A percentile compares a stretch with the other conserved stretches of the same genome.
Conservation (phyloP, 2,888 invertebrate species). For the Eretmocerus hayati region DNA sequence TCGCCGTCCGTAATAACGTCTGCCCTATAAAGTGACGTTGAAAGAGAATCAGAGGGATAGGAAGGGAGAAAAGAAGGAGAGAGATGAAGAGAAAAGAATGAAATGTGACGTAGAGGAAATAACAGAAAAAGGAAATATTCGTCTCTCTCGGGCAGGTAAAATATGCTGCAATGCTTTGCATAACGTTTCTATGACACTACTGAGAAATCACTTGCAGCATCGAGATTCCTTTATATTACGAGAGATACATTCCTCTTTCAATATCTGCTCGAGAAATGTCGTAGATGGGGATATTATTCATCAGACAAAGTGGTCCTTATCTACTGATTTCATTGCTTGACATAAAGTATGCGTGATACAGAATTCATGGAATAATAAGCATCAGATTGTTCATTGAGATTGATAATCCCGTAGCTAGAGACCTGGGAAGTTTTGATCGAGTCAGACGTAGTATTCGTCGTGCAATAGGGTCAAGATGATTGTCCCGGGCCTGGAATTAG, state of each 20-base stretch:
- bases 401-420: no score
- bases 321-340: no score
- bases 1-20: constrained; percentile 7
- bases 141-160: constrained; percentile 1
- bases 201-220: constrained; percentile 15
- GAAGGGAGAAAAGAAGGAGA: not conserved
- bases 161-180: constrained; percentile 13
- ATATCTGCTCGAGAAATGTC: no score
- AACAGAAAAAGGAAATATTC: constrained; percentile 11
- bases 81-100: not conserved
- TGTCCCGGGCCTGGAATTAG: no score
- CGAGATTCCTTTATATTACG: not conserved
- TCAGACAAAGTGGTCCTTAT: no score
- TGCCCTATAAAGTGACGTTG: constrained; percentile 8
- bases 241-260: not conserved
- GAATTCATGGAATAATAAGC: no score
- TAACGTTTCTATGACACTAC: constrained; percentile 7
- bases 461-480: no score
- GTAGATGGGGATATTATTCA: no score
- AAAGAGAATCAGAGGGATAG: not conserved
- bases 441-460: no score
- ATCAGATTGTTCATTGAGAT: no score
- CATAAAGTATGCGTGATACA: no score
- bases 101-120: not conserved
- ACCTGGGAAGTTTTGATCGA: no score